A percentile compares a stretch with the other conserved stretches of the same genome.
These are phyloP conservation scores for Amblyopsis hoosieri DNA, from an alignment of 2,797 vertebrate species.

Conservation along the genomic window DNA sequence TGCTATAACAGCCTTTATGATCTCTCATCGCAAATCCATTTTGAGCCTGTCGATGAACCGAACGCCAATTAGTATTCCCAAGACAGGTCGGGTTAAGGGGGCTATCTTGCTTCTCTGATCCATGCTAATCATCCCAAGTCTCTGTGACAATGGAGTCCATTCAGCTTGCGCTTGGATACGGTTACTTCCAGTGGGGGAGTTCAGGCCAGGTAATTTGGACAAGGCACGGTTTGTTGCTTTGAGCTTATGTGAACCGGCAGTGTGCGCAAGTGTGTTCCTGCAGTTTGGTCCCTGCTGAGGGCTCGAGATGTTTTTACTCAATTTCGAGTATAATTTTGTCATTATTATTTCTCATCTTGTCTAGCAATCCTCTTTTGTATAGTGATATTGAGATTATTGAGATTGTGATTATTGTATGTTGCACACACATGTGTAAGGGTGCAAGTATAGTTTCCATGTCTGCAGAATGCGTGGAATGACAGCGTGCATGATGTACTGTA, in stretches of 20 bases:
- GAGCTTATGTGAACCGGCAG: conserved; percentile 26
- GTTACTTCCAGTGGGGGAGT: conserved; percentile 50
- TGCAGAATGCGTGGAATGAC: no score
- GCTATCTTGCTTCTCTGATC: conserved; percentile 53
- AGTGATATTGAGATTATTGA: no score
- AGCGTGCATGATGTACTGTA: no score
- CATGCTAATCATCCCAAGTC: conserved; percentile 59
- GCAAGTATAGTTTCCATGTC: no score
- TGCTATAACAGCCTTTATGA: not conserved
- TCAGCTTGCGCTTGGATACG: conserved; percentile 47
- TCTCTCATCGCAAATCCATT: not conserved
- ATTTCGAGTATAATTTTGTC: no score
- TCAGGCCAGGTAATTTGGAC: conserved; percentile 70
- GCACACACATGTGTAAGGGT: no score
- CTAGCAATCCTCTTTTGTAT: no score
- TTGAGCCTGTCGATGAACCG: not conserved
- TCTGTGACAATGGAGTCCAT: conserved; percentile 63
- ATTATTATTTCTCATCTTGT: no score
- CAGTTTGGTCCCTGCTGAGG: conserved; percentile 5
- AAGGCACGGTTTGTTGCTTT: conserved; percentile 61
- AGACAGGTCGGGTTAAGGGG: conserved; percentile 29
- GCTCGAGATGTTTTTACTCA: no score
- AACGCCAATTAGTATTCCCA: conserved; percentile 25
- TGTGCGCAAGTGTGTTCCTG: conserved; percentile 13
- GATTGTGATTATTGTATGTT: no score